A percentile compares a stretch with the other conserved stretches of the same genome.
phyloP scores from a whole-genome alignment of 2,797 vertebrate species.

The Dipus sagitta region DNA sequence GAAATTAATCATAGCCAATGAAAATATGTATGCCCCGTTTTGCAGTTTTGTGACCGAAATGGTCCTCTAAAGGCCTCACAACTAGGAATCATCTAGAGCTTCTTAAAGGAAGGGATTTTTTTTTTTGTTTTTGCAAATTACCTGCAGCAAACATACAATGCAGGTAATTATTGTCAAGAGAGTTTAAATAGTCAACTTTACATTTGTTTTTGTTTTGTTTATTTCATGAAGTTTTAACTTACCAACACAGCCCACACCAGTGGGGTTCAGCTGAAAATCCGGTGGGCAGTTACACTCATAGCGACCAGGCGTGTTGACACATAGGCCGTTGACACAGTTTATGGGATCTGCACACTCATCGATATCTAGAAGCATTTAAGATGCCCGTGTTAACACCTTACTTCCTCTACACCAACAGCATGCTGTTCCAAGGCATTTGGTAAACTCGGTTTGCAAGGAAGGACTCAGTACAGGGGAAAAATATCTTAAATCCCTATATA shows the following conservation, averaged over 20 bases:
- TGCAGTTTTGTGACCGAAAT: background rate
- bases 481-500: background rate
- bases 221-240: constrained; percentile 76
- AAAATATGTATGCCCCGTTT: background rate
- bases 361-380: constrained; percentile 86
- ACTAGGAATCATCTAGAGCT: constrained; percentile 10
- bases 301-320: constrained; percentile 91
- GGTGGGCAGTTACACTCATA: constrained; percentile 92
- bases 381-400: constrained; percentile 8
- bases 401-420: background rate
- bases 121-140: constrained; percentile 10
- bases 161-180: background rate
- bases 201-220: background rate
- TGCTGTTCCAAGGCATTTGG: background rate
- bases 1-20: constrained; percentile 3
- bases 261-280: constrained; percentile 92
- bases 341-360: constrained; percentile 92
- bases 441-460: background rate
- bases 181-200: background rate
- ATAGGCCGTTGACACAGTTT: constrained; percentile 92
- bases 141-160: background rate
- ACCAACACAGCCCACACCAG: constrained; percentile 93
- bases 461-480: background rate
- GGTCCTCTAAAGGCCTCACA: background rate
- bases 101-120: background rate